Evolutionary conservation across 2,888 invertebrate genomes (phyloP).

Genomic region (Drosophila falleni): DNA sequence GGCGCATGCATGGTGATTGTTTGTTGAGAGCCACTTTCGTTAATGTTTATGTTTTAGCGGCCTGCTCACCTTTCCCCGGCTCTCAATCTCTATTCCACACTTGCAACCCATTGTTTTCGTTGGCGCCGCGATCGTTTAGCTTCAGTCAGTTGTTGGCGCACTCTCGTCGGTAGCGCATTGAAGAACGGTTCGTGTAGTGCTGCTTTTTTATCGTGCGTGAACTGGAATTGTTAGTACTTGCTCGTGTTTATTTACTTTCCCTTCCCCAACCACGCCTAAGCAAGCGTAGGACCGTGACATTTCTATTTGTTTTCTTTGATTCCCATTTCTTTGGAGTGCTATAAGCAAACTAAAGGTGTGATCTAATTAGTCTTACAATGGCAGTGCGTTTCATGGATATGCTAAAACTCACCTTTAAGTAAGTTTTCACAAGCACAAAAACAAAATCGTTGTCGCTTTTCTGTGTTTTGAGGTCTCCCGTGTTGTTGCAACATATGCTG

Average conservation of each 20-base stretch:
- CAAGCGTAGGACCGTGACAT: conserved; percentile 33
- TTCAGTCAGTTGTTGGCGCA: conserved; percentile 53
- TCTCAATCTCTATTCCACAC: conserved; percentile 4
- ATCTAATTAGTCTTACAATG: conserved; percentile 51
- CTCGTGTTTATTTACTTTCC: conserved; percentile 41
- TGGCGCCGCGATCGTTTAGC: conserved; percentile 43
- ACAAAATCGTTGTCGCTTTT: conserved; percentile 26
- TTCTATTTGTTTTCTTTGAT: conserved; percentile 17
- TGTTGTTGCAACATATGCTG: conserved; percentile 33
- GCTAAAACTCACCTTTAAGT: conserved; percentile 81
- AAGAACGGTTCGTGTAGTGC: conserved; percentile 19
- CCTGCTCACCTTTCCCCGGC: neutral
- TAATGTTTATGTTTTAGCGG: conserved; percentile 28
- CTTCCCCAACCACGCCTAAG: conserved; percentile 22
- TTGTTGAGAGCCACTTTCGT: conserved; percentile 32
- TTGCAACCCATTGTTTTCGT: conserved; percentile 10
- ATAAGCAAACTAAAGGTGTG: neutral
- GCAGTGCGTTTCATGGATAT: conserved; percentile 76
- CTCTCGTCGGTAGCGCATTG: conserved; percentile 39
- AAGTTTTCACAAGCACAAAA: conserved; percentile 56
- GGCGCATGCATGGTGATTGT: conserved; percentile 5
- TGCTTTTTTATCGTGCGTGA: conserved; percentile 8
- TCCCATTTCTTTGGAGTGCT: conserved; percentile 15
- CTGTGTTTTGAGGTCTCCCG: conserved; percentile 38
- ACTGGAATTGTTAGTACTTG: conserved; percentile 8